phyloP scores from a whole-genome alignment of 2,797 vertebrate species.

The Rhinichthys osculus region DNA sequence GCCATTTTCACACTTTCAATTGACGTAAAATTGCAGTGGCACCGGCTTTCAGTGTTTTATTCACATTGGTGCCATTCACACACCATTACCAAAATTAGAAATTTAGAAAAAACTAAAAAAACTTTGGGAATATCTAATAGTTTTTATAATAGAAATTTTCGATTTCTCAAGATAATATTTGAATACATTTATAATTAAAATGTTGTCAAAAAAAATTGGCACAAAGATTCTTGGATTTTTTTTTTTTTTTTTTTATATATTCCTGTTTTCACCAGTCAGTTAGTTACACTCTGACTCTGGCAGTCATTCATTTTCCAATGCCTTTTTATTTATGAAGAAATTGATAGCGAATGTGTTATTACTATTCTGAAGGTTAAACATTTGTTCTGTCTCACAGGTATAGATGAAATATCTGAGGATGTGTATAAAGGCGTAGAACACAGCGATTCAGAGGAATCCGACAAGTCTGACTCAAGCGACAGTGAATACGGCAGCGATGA shows the following conservation, averaged over 20 bases:
- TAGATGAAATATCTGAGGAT: constrained; percentile 95
- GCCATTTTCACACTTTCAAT: not conserved
- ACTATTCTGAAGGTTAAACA: not conserved
- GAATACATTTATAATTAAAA: too few relatives aligned
- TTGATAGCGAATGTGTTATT: not conserved
- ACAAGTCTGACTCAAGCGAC: constrained; percentile 95
- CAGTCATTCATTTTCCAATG: not conserved
- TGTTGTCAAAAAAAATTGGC: not conserved
- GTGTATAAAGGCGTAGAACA: constrained; percentile 92
- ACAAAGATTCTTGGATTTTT: not conserved
- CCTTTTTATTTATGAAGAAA: not conserved
- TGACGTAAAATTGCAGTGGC: not conserved
- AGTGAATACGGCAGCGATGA: constrained; percentile 92
- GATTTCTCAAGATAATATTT: not conserved
- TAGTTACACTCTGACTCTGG: not conserved
- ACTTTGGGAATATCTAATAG: not conserved
- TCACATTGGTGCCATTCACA: not conserved
- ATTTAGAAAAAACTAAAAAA: not conserved
- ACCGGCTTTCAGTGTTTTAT: not conserved
- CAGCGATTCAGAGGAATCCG: constrained; percentile 96
- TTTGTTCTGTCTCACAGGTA: constrained; percentile 78
- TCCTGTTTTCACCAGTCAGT: too few relatives aligned
- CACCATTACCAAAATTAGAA: not conserved
- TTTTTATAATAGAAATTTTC: not conserved
- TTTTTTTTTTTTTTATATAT: too few relatives aligned